Evolutionary conservation across 2,113 vertebrate species (phyloP), one percentile per base, ranked within the genome.

Genomic region (Nymphicus hollandicus): DNA sequence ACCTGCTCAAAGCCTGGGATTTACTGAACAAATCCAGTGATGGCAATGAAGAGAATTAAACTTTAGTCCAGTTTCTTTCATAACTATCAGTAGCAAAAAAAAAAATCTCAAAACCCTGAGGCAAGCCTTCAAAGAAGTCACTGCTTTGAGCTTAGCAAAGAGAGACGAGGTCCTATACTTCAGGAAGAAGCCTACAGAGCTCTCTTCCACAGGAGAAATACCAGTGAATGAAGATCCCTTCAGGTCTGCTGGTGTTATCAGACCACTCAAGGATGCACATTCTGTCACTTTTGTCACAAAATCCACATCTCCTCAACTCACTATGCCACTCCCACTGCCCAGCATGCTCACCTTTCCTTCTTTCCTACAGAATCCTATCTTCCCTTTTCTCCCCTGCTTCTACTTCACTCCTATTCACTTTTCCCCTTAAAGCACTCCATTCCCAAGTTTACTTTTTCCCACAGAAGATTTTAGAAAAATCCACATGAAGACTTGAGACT

Each of bases 291-390:
- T 66, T 31, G 2, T 43, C 46, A n/a, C 13, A 56, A 22, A 55
- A 7, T 25, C 18, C n/a, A 60, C 25, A 8, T 63, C 65, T 82
- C 31, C 25, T 76, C 7, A 74, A 33, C 7, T 43, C 29, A 11
- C 7, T 46, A 24, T 46, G 17, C 16, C 17, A 17, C 17, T 52
- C 33, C 5, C 28, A 35, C 37, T 60, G 39, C 3, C 7, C 49
- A 64, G 47, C 8, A 49, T 0, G 0, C 10, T 80, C 44, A 50
- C 2, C 6, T 69, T 69, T 64, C 29, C 33, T 33, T 66, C 43
- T 47, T 64, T 73, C 10, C 23, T 19, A 19, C 10, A 50, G 58
- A 72, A 81, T 55, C 10, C 23, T 52, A n/a, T 49, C 52, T 91
- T 15, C 13, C 18, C 13, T 64, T 81, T 66, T 55, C 12, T 83